Conservation (phyloP, 2,888 invertebrate species). For the Urechis unicinctus region DNA sequence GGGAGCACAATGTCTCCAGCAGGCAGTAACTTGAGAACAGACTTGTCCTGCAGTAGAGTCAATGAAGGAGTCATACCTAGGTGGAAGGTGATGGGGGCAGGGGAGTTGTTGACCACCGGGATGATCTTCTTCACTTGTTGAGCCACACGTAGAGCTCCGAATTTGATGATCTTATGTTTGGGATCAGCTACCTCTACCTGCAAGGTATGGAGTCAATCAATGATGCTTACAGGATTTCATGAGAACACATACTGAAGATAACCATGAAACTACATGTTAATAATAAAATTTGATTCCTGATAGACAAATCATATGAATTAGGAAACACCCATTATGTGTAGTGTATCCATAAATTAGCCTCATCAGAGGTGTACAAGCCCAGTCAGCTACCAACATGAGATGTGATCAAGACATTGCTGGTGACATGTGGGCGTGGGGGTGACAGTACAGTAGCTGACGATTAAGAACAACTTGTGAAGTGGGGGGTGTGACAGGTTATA, state of each 20-base stretch:
- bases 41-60: slow-evolving; percentile 34
- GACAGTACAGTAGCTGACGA: too few relatives aligned
- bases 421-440: too few relatives aligned
- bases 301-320: background rate
- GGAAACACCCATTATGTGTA: too few relatives aligned
- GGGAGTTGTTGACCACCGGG: slow-evolving; percentile 48
- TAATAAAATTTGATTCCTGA: background rate
- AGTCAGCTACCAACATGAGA: too few relatives aligned
- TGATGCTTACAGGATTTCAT: too few relatives aligned
- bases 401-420: too few relatives aligned
- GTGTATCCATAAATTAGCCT: too few relatives aligned
- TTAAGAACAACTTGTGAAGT: too few relatives aligned
- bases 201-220: too few relatives aligned
- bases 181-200: slow-evolving; percentile 47
- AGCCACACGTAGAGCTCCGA: slow-evolving; percentile 43
- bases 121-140: slow-evolving; percentile 37
- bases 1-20: slow-evolving; percentile 37
- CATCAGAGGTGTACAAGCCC: too few relatives aligned
- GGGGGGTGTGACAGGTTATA: too few relatives aligned
- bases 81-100: slow-evolving; percentile 43
- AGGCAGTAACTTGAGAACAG: slow-evolving; percentile 34
- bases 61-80: slow-evolving; percentile 42
- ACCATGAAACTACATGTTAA: background rate
- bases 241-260: too few relatives aligned
- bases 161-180: slow-evolving; percentile 42